Base-by-base conservation (phyloP, 2,797 vertebrate genomes). In the Epinephelus coioides region DNA sequence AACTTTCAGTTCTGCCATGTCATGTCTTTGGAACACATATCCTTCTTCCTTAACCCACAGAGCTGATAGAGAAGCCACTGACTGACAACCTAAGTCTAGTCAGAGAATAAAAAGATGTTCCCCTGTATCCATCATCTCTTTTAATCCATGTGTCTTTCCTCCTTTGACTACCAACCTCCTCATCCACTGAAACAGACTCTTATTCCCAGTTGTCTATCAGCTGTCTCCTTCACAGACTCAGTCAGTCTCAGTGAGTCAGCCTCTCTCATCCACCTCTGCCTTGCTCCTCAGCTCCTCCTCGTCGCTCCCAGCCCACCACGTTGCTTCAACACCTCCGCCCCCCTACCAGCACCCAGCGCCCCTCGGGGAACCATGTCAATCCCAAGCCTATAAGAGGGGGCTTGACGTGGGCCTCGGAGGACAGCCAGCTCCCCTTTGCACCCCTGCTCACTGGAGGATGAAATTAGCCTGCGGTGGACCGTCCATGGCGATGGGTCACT, bases 401-500 rank as follows among this genome's bases (percentile, higher is more conserved):
- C 65, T 83, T 87, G 84, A 86, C 65, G 18, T 61, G 70, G 71
- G 81, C 59, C 83, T 79, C 61, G 0, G 72, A 84, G 75, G 88
- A 87, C 82, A 83, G 82, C 56, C 44, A 30, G 81, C 79, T 92
- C 85, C 83, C 88, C 79, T 88, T 82, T 81, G 87, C 81, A 78
- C 82, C 23, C 21, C 51, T 88, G 92, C 77, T 90, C 88, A 85
- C 76, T 75, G 72, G 85, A 93, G 91, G 89, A 87, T 92, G 88
- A 93, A 93, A 94, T 92, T 91, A 92, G 86, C 85, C 83, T 59
- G 81, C 64, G 53, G 82, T 82, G 87, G 79, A 84, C 72, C 46
- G 15, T 89, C 86, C 73, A 53, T 71, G 73, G 76, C 5, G 18
- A 53, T 53, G 75, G 88, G 88, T 89, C 88, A 90, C 70, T 83